Base-by-base conservation (phyloP, 2,797 vertebrate species). In the Sternotherus odoratus region DNA sequence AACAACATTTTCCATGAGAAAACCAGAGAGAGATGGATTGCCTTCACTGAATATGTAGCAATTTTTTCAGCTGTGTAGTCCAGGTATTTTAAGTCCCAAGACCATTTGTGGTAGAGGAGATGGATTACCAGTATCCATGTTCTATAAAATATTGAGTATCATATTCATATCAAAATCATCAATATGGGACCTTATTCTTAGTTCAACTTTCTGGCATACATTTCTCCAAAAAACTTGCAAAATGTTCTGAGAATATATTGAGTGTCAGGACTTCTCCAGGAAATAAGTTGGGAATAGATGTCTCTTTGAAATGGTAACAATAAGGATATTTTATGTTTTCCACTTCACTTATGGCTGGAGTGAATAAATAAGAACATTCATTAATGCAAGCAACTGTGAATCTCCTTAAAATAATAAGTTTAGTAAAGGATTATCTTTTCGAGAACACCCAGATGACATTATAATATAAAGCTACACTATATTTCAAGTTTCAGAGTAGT, bases 251-350 rank as follows among this genome's bases (percentile, higher is more conserved):
- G 16, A 88, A 16, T 77, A 85, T 88, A 94, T 60, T 90, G 77
- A 91, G 77, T 91, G 30, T 51, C 36, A 85, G 10, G 69, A 56
- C 17, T 91, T 95, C 83, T 87, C 46, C 23, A 66, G 84, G 94
- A 94, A 75, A 79, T 36, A 51, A 75, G 77, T 90, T 94, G 84
- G 82, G 77, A 88, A 91, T 90, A 57, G 2, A 63, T 56, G 75
- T 53, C 30, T 95, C 87, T 93, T 90, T 36, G 77, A 85, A 95
- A 97, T 93, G 51, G 56, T 72, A 96, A 93, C 92, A 90, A 26
- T 89, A 75, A 95, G 87, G 51, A 87, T 23, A n/a, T 81, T 95
- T 91, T 26, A 92, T 90, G 86, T 63, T 82, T 88, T 92, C 12
- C 24, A 90, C 51, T 56, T 87, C 92, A 91, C 63, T 86, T 75